phyloP scores from a whole-genome alignment of 2,888 invertebrate species.

The Galeruca laticollis region DNA sequence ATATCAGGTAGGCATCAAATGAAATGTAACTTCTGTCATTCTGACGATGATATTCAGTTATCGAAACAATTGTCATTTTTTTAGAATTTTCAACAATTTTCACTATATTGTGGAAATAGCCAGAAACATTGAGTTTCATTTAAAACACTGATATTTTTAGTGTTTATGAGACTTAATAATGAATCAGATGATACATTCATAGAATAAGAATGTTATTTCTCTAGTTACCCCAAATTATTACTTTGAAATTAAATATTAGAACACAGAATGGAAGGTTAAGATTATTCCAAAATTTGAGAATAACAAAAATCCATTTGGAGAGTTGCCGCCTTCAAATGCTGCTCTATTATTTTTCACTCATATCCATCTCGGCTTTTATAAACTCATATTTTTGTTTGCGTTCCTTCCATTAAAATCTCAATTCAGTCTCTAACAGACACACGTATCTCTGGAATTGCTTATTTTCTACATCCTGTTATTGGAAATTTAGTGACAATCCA shows the following conservation, averaged over 20 bases:
- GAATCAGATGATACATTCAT: too few relatives aligned
- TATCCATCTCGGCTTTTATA: neutral
- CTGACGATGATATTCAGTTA: too few relatives aligned
- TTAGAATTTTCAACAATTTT: too few relatives aligned
- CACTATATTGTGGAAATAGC: too few relatives aligned
- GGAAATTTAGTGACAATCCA: conserved; percentile 17
- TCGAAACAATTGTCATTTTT: too few relatives aligned
- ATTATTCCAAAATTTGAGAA: neutral
- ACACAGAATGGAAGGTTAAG: neutral
- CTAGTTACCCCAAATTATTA: too few relatives aligned
- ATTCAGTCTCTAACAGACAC: neutral
- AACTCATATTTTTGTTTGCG: neutral
- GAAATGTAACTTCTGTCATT: too few relatives aligned
- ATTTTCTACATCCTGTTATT: conserved; percentile 14
- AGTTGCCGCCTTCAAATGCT: neutral
- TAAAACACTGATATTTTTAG: too few relatives aligned
- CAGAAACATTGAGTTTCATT: too few relatives aligned
- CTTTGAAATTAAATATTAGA: neutral
- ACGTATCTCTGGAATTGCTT: neutral
- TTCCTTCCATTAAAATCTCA: neutral
- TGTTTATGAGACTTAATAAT: too few relatives aligned
- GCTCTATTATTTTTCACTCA: neutral
- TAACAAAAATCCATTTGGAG: neutral
- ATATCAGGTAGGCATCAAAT: too few relatives aligned
- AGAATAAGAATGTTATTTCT: too few relatives aligned